Evolutionary conservation across 2,888 invertebrate species (phyloP), one percentile per base, ranked within the genome.

Genomic region (Slavum lentiscoides): DNA sequence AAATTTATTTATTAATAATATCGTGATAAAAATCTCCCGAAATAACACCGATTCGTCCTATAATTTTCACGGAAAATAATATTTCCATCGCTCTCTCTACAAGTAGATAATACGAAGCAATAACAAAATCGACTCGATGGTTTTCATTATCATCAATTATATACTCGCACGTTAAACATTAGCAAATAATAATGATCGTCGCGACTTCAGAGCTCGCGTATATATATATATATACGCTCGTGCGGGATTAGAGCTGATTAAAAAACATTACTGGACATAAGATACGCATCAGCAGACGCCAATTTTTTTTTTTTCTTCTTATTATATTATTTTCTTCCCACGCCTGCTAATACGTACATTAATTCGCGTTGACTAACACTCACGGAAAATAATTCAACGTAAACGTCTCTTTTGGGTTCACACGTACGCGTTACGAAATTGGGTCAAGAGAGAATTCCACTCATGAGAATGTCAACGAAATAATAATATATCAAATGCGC

Each of bases 181-280:
- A n/a, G 43, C 43, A 67, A 75, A 61, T 72, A 43, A 59, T 72
- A 59, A 67, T 30, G 30, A 30, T 75, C 59, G 55, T 67, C 43
- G 23, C 23, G 23, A 67, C 58, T 67, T 43, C 19, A 43, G 43
- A 30, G 30, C 30, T 30, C 30, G 4, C 30, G 4, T 30, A 30
- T 17, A 37, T 7, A 21, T 30, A 30, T 17, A 37, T 7, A 21
- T 49, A 68, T n/a, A 39, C 66, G 30, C 49, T 49, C 23, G 49
- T 11, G 67, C 68, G 58, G 23, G 68, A 76, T 68, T 59, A 4
- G 2, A 76, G 30, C 43, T 70, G 69, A 77, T 77, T 62, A 77
- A 69, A 77, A 77, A 77, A 30, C 77, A 19, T 77, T 77, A 77
- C 77, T 62, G 61, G 77, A 39, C 77, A 70, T 59, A 76, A 75